Base-by-base conservation (phyloP, 2,888 invertebrate genomes). In the Noctua pronuba region DNA sequence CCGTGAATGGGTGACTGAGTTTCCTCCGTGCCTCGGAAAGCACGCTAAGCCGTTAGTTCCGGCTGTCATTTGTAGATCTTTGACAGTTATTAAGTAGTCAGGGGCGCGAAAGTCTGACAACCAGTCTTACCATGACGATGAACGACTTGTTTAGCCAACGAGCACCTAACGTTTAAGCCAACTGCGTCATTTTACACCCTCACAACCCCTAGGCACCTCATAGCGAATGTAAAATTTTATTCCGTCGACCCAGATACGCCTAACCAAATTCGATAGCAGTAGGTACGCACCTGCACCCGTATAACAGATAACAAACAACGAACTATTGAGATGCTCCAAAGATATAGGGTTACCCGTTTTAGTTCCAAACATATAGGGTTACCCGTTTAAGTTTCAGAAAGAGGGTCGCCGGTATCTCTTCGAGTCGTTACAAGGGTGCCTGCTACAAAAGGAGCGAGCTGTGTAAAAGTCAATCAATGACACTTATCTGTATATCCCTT, bases 261-360 rank as follows among this genome's bases (percentile, higher is more conserved):
- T 90, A 74, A 85, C 85, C 85, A 89, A 92, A 93, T 92, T 91
- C 89, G 89, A 89, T 85, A 79, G 67, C 55, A 44, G 49, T 85
- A 86, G 88, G 85, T 85, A 86, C 88, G 85, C 92, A 91, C 90
- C 92, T 89, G 90, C 76, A 86, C 82, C 86, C 87, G 68, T 83
- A 86, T 83, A 67, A 73, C 69, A 77, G 85, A 88, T 88, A 88
- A 80, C 81, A 83, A 87, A 87, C 76, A 80, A 75, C 65, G 69
- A 77, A 85, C 89, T 87, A 88, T 82, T 77, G 71, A 87, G 79
- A 87, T 85, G 72, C 49, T 87, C 64, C 46, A 70, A 49, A 72
- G 80, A 88, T 87, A 88, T 72, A 79, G 70, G 72, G 83, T 82
- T 82, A 75, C 75, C 65, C 75, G 79, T 74, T 87, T 72, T 72